Percentiles rank a stretch among this genome's conserved stretches.
Evolutionary conservation across 2,797 vertebrate genomes (phyloP).

Genomic region (Leuciscus waleckii): DNA sequence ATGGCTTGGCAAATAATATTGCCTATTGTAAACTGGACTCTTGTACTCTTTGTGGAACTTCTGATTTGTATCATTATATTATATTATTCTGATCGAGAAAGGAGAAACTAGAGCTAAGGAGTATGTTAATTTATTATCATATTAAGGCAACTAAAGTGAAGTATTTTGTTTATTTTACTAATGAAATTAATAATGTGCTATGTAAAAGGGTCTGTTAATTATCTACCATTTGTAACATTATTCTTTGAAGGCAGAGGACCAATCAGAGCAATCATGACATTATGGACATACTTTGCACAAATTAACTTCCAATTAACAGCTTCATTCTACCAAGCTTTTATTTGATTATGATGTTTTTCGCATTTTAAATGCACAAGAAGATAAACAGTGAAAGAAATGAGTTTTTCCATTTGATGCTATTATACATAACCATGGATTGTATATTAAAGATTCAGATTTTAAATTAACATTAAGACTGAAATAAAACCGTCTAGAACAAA

Average conservation of each 20-base stretch:
- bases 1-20: not conserved
- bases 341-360: constrained; percentile 41
- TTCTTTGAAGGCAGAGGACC: constrained; percentile 71
- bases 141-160: constrained; percentile 55
- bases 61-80: not conserved
- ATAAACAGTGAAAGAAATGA: constrained; percentile 34
- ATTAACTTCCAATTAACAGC: constrained; percentile 77
- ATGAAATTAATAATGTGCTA: constrained; percentile 69
- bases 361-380: constrained; percentile 63
- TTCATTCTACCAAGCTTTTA: constrained; percentile 65
- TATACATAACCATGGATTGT: constrained; percentile 19
- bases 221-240: constrained; percentile 70
- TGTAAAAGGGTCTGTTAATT: constrained; percentile 69
- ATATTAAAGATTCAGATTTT: constrained; percentile 6
- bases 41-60: not conserved
- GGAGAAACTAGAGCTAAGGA: not conserved
- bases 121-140: not conserved
- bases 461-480: constrained; percentile 17
- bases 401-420: constrained; percentile 3
- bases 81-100: not conserved
- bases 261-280: constrained; percentile 72
- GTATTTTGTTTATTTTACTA: constrained; percentile 67
- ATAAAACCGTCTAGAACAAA: constrained; percentile 18
- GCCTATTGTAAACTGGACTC: constrained; percentile 6
- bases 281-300: constrained; percentile 70